Base-by-base conservation (phyloP, 2,797 vertebrate species). In the Enteromius thamalakanensis region DNA sequence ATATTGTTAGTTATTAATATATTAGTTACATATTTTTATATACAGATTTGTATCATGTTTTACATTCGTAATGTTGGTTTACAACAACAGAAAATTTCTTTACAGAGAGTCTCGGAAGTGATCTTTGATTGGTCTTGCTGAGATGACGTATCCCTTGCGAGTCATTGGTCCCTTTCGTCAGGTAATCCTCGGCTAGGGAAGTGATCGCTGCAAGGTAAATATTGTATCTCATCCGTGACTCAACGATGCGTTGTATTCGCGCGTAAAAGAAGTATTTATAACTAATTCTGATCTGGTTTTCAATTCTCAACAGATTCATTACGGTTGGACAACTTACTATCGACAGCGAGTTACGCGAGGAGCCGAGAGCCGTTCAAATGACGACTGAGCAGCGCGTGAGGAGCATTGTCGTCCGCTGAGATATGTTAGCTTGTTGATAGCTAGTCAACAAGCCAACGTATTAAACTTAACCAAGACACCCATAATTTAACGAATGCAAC, bases 141-240 rank as follows among this genome's bases (percentile, higher is more conserved):
- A 3, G 51, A 70, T 83, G 81, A 78, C 65, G 81, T 3, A 47
- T 0, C 9, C 9, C 23, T 77, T 9, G 9, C 76, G n/a, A 42
- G 2, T 78, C 51, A 78, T 78, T 71, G 76, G 53, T 64, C 11
- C 10, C 2, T 62, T 34, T 70, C 53, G 58, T 83, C 76, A 83
- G 81, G 75, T 83, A 62, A 60, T 62, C 14, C 6, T 49, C 29
- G n/a, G 55, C 67, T 83, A 78, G n/a, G 76, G 82, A 83, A 83
- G 67, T 64, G 67, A 21, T 29, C 75, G 9, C 21, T 0, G 29
- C 5, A 32, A 29, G 19, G 51, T 58, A 14, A 58, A 77, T 76
- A 23, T 45, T 55, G 26, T 69, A 21, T 42, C 32, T 19, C 12
- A 19, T 1, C 29, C 23, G n/a, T 75, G 17, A 45, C 2, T 26